Evolutionary conservation across 2,113 vertebrate genomes (phyloP), one percentile per base, ranked within the genome.

Genomic region (Platichthys stellatus): DNA sequence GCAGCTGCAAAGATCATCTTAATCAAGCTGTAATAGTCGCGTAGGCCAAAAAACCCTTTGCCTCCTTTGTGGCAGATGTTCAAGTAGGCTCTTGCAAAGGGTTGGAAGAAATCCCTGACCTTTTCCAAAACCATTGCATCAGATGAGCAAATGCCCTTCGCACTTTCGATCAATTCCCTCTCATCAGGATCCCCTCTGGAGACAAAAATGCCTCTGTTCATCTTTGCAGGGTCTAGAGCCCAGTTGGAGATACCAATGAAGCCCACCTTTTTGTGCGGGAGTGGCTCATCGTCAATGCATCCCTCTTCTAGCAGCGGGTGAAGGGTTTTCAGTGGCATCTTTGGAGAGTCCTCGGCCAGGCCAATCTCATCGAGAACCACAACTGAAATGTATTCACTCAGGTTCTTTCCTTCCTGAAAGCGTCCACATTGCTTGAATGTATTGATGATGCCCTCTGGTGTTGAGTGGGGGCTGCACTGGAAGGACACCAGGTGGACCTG

Each of bases 241-340:
- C 98, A 99, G 88, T 99, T 99, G 74, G 98, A 99, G 77, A 99
- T 99, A 0, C 98, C 97, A 0, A 99, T 90, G 65, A 99, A 99
- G 79, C 97, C 97, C 14, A 99, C 97, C 58, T 98, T 98, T 74
- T 96, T 97, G 92, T 99, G 96, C 23, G 96, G 96, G 62, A 95
- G 90, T 0, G 96, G 96, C 15, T 95, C 91, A 12, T 99, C 97
- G 0, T 99, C 98, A 68, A 99, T 96, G 90, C 97, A 99, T 0
- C 98, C 98, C 2, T 99, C 97, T 68, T 99, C 98, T 79, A 99
- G 75, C 82, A 99, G 92, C 0, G 98, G 98, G 80, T 99, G 98
- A 75, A 99, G 94, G 1, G 97, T 94, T 94, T 99, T 99, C 74
- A 99, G 89, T 2, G 97, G 97, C 97, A 98, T 99, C 89, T 97